Conservation (phyloP, 2,888 invertebrate species). For the Drosophila ochracea region DNA sequence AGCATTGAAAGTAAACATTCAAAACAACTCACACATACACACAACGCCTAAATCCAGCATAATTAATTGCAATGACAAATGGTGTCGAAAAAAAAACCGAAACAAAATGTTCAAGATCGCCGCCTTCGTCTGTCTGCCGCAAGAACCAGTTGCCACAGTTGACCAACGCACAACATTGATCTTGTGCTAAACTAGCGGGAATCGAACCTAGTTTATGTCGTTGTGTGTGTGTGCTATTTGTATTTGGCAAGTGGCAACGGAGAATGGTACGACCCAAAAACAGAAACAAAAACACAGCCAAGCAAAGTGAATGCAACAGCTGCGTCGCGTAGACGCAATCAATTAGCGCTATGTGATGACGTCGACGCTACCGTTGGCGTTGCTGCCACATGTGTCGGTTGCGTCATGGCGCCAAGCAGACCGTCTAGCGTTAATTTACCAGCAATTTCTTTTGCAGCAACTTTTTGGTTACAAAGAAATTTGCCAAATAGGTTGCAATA, state of each 20-base stretch:
- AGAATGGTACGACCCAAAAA: conserved; percentile 75
- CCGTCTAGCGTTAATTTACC: conserved; percentile 78
- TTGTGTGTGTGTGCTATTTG: conserved; percentile 18
- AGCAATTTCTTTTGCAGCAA: conserved; percentile 79
- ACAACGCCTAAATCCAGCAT: conserved; percentile 28
- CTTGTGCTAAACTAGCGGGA: conserved; percentile 72
- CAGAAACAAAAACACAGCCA: conserved; percentile 21
- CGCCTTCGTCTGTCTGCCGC: conserved; percentile 69
- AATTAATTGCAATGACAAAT: conserved; percentile 63
- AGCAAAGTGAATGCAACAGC: conserved; percentile 76
- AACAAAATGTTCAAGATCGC: conserved; percentile 70
- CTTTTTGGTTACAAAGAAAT: conserved; percentile 77
- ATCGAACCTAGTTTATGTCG: conserved; percentile 17
- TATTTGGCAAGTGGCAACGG: conserved; percentile 54
- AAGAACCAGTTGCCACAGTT: conserved; percentile 69
- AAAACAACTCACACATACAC: neutral
- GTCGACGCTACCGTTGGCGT: conserved; percentile 28
- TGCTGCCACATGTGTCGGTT: conserved; percentile 74
- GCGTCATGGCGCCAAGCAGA: conserved; percentile 78
- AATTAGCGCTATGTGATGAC: conserved; percentile 73
- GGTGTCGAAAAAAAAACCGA: conserved; percentile 11
- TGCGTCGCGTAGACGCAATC: conserved; percentile 71
- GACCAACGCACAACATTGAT: conserved; percentile 74
- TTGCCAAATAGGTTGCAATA: conserved; percentile 64
- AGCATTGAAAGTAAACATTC: conserved; percentile 29